phyloP scores from a whole-genome alignment of 2,888 invertebrate genomes.

The Saturnia japonica region DNA sequence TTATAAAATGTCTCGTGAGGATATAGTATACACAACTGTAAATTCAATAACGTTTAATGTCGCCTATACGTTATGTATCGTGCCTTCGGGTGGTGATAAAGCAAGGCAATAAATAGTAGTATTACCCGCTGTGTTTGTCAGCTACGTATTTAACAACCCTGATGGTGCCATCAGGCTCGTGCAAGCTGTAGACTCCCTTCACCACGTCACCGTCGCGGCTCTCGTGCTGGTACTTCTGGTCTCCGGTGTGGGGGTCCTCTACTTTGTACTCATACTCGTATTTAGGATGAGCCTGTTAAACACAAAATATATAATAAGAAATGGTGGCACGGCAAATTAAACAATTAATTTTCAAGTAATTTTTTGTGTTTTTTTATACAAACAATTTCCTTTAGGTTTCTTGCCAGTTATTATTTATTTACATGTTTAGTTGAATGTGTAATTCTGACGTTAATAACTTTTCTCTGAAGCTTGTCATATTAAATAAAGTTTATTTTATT shows the following conservation, averaged over 20 bases:
- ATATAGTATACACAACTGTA: no score
- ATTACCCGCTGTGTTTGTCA: slow-evolving; percentile 61
- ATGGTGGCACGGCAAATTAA: no score
- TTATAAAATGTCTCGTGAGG: no score
- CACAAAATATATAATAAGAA: background rate
- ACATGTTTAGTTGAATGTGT: no score
- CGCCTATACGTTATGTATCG: no score
- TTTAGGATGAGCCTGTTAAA: slow-evolving; percentile 25
- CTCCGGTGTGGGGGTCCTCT: slow-evolving; percentile 68
- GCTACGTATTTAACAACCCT: slow-evolving; percentile 70
- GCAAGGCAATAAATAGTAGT: no score
- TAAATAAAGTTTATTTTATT: background rate
- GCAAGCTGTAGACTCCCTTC: slow-evolving; percentile 37
- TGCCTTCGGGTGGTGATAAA: no score
- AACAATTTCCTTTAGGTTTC: no score
- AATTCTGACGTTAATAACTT: background rate
- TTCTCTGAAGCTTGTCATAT: background rate
- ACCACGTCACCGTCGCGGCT: slow-evolving; percentile 63
- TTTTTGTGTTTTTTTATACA: no score
- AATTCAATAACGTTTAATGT: no score
- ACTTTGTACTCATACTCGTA: slow-evolving; percentile 28
- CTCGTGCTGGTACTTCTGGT: slow-evolving; percentile 67
- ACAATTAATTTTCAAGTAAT: background rate
- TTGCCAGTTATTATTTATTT: no score
- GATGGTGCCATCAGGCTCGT: slow-evolving; percentile 68